Evolutionary conservation across 2,888 invertebrate species (phyloP).

Genomic region (Adelognathus sp.): DNA sequence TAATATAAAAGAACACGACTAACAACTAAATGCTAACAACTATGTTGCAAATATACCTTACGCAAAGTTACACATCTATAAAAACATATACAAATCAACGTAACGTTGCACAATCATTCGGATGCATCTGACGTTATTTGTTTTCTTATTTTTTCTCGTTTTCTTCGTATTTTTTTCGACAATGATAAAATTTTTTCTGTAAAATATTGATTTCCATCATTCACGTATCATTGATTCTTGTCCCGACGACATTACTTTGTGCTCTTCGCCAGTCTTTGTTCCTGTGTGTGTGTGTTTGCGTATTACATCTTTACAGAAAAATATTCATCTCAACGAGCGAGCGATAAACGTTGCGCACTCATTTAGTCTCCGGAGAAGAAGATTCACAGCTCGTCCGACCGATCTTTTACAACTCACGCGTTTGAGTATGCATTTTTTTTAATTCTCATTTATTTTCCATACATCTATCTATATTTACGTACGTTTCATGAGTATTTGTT

Average conservation of each 20-base stretch:
- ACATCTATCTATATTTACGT: conserved; percentile 27
- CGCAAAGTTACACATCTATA: conserved; percentile 47
- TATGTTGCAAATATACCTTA: conserved; percentile 61
- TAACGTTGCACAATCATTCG: conserved; percentile 42
- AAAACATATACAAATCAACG: conserved; percentile 44
- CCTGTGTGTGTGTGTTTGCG: too few relatives aligned
- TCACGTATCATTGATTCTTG: conserved; percentile 3
- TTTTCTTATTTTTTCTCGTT: background rate
- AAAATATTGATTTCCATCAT: conserved; percentile 23
- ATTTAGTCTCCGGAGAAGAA: conserved; percentile 19
- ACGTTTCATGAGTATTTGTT: conserved; percentile 59
- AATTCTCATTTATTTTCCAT: too few relatives aligned
- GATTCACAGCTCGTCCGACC: conserved; percentile 8
- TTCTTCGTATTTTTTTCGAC: background rate
- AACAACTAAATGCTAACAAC: conserved; percentile 71
- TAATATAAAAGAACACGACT: conserved; percentile 71
- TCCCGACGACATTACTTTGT: conserved; percentile 38
- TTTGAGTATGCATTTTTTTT: conserved; percentile 11
- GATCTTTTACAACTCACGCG: background rate
- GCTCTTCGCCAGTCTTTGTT: conserved; percentile 37
- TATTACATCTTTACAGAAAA: conserved; percentile 26
- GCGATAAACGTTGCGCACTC: conserved; percentile 9
- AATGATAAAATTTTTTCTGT: background rate
- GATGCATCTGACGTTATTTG: conserved; percentile 17
- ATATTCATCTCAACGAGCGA: conserved; percentile 27